These are phyloP conservation scores for Pseudomyrmex sp. DNA, from an alignment of 1,140 invertebrate species.

Conservation along the genomic window DNA sequence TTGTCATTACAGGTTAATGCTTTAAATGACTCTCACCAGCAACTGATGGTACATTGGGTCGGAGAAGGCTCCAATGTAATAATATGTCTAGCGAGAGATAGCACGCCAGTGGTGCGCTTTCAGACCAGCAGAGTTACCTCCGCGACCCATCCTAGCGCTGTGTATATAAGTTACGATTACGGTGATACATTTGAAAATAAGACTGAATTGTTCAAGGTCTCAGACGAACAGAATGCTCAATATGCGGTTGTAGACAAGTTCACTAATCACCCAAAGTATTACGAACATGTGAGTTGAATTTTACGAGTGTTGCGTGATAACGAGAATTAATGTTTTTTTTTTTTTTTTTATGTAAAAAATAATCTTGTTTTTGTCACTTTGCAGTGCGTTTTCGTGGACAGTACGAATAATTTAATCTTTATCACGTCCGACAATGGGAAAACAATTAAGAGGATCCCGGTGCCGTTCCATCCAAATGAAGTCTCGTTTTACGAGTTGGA, in stretches of 20 bases:
- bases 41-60: constrained; percentile 96
- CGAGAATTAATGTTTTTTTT: not conserved
- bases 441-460: constrained; percentile 86
- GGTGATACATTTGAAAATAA: constrained; percentile 92
- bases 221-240: constrained; percentile 82
- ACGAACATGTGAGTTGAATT: constrained; percentile 89
- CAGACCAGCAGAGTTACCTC: constrained; percentile 78
- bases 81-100: constrained; percentile 93
- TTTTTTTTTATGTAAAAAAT: constrained; percentile 64
- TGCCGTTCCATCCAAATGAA: constrained; percentile 91
- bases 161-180: constrained; percentile 95
- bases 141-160: constrained; percentile 87
- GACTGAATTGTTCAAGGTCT: constrained; percentile 88
- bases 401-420: constrained; percentile 91
- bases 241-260: constrained; percentile 93
- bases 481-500: constrained; percentile 90
- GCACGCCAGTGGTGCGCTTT: constrained; percentile 81
- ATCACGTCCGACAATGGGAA: constrained; percentile 91
- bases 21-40: constrained; percentile 94
- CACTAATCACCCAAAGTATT: constrained; percentile 92
- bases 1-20: constrained; percentile 87
- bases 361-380: constrained; percentile 79
- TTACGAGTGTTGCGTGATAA: not conserved
- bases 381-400: constrained; percentile 94
- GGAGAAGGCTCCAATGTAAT: constrained; percentile 94